phyloP scores from a whole-genome alignment of 2,888 invertebrate species.

The Machimus atricapillus region DNA sequence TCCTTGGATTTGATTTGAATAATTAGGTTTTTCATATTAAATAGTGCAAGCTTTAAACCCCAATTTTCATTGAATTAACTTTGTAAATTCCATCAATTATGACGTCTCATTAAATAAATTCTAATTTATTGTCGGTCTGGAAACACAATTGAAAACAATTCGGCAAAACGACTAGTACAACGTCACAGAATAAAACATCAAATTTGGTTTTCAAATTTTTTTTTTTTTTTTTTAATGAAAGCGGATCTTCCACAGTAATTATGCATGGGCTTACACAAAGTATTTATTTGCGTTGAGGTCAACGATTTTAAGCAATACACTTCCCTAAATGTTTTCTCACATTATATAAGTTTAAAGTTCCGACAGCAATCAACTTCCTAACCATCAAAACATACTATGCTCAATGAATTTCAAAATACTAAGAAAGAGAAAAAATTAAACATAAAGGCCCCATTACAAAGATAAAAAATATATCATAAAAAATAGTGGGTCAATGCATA shows the following conservation, averaged over 20 bases:
- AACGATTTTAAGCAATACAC: neutral
- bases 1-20: neutral
- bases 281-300: neutral
- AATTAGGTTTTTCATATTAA: neutral
- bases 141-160: neutral
- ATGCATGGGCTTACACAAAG: neutral
- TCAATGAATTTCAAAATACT: neutral
- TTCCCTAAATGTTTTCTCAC: neutral
- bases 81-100: neutral
- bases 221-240: neutral
- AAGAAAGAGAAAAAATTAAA: neutral
- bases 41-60: neutral
- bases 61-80: neutral
- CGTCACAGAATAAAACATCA: neutral
- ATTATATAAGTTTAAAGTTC: neutral
- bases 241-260: neutral
- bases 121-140: neutral
- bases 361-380: neutral
- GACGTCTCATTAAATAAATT: neutral
- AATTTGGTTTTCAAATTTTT: slow-evolving; percentile 23
- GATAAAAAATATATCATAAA: slow-evolving; percentile 21
- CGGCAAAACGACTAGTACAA: neutral
- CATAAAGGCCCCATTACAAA: neutral
- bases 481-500: slow-evolving; percentile 32
- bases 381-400: neutral